Evolutionary conservation across 2,113 vertebrate species (phyloP).

Genomic region (Apodemus sylvaticus): DNA sequence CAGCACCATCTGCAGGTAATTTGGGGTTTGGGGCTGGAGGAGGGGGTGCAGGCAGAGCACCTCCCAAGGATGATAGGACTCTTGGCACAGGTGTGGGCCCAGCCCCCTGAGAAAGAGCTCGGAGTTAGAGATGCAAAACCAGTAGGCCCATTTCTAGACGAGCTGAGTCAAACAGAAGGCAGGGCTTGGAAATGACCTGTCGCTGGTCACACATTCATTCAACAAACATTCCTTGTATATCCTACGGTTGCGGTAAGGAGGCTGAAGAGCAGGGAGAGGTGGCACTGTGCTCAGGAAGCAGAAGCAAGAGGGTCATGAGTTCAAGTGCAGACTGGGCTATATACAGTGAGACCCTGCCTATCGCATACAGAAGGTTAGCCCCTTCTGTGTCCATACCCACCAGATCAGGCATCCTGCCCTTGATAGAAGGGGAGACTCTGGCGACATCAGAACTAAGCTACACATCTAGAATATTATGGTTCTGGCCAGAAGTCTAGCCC

Average conservation of each 20-base stretch:
- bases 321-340: neutral
- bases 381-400: no score
- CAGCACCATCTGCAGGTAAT: slow-evolving; percentile 57
- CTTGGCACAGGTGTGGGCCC: neutral
- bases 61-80: neutral
- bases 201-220: neutral
- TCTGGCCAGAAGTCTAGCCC: neutral
- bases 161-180: neutral
- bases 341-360: neutral
- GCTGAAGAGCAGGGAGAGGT: neutral
- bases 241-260: neutral
- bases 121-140: neutral
- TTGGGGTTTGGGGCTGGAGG: slow-evolving; percentile 62
- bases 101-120: neutral
- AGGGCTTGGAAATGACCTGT: neutral
- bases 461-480: neutral
- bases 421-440: neutral
- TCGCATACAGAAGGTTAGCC: neutral
- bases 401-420: neutral
- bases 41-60: neutral
- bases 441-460: neutral
- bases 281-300: neutral
- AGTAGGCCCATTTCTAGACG: neutral
- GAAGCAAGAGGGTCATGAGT: neutral
- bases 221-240: neutral